Evolutionary conservation across 1,140 invertebrate species (phyloP).

Genomic region (Coelopa frigida): DNA sequence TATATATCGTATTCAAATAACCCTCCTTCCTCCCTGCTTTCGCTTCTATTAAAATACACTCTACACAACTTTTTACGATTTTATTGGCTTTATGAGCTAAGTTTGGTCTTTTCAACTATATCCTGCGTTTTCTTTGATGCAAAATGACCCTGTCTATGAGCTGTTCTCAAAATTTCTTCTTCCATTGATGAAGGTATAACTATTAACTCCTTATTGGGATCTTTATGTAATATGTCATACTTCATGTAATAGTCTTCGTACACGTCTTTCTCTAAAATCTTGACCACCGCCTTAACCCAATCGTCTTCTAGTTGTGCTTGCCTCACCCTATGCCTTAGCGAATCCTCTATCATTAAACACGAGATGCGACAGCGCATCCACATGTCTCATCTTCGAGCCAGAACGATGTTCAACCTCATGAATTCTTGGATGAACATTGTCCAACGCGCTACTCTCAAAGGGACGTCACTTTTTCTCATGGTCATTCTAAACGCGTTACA

Average conservation of each 20-base stretch:
- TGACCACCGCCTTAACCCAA: neutral
- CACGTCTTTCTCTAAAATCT: neutral
- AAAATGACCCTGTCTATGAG: conserved; percentile 4
- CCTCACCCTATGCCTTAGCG: neutral
- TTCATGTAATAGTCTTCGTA: neutral
- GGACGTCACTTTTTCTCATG: conserved; percentile 13
- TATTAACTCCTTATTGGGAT: neutral
- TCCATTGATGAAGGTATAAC: conserved; percentile 6
- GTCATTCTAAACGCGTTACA: conserved; percentile 17
- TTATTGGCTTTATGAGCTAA: conserved; percentile 29
- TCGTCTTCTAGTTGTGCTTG: conserved; percentile 7
- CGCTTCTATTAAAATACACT: conserved; percentile 24
- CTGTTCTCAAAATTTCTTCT: neutral
- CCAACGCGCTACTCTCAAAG: conserved; percentile 14
- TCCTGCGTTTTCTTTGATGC: conserved; percentile 19
- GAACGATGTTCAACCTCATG: conserved; percentile 15
- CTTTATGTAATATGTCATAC: neutral
- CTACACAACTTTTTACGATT: conserved; percentile 31
- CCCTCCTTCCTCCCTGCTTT: conserved; percentile 44
- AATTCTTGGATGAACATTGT: conserved; percentile 15
- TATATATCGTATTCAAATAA: conserved; percentile 28
- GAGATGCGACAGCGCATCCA: conserved; percentile 17
- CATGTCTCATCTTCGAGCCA: conserved; percentile 14
- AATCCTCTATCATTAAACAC: conserved; percentile 2
- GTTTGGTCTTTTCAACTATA: conserved; percentile 32